Evolutionary conservation across 2,113 vertebrate genomes (phyloP).

Genomic region (Phylloscopus whistleri): DNA sequence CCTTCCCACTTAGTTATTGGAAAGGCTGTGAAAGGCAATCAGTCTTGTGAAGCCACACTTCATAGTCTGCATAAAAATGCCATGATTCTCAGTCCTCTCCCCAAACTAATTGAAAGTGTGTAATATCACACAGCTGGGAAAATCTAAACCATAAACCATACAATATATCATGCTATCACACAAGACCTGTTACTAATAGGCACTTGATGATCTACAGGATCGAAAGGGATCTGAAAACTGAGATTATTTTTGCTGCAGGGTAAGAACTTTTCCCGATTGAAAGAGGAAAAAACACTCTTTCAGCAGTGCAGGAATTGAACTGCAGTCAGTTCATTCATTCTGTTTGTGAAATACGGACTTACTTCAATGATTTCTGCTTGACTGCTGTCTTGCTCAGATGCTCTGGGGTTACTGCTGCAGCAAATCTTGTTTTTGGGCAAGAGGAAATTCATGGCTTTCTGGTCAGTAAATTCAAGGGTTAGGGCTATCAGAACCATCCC

Average conservation of each 20-base stretch:
- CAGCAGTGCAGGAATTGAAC: conserved; percentile 43
- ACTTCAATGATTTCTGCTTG: conserved; percentile 55
- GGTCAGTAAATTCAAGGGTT: neutral
- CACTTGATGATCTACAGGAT: conserved; percentile 58
- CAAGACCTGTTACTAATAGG: conserved; percentile 65
- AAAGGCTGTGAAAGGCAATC: conserved; percentile 82
- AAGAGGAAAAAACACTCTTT: conserved; percentile 23
- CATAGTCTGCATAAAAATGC: conserved; percentile 80
- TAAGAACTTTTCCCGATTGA: neutral
- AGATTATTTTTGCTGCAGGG: conserved; percentile 44
- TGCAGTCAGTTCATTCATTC: conserved; percentile 36
- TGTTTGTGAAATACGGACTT: conserved; percentile 47
- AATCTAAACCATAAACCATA: conserved; percentile 76
- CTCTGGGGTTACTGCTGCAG: neutral
- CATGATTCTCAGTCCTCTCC: conserved; percentile 72
- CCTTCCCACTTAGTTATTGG: conserved; percentile 77
- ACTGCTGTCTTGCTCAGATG: conserved; percentile 20
- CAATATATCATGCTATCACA: conserved; percentile 69
- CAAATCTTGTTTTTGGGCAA: neutral
- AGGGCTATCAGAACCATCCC: neutral
- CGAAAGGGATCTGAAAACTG: conserved; percentile 57
- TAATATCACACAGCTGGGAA: conserved; percentile 77
- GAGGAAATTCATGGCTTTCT: conserved; percentile 4
- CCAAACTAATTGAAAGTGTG: conserved; percentile 76
- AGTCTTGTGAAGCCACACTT: conserved; percentile 79